Evolutionary conservation across 2,888 invertebrate species (phyloP).

Genomic region (Phania funesta): DNA sequence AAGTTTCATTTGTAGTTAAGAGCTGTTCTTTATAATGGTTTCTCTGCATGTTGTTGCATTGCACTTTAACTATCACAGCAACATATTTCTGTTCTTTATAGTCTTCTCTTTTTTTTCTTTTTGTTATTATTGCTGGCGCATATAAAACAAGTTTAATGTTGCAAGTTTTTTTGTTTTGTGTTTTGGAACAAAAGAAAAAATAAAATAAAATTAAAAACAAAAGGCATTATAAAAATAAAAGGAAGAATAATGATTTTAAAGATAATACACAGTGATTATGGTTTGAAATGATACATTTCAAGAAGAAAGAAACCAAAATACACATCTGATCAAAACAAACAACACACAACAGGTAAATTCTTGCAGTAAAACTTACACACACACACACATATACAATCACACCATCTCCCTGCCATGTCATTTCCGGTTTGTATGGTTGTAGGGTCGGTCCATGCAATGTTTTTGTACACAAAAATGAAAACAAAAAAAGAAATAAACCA

Average conservation of each 20-base stretch:
- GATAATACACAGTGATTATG: conserved; percentile 18
- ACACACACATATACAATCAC: not conserved
- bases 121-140: conserved; percentile 1
- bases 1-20: conserved; percentile 49
- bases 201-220: conserved; percentile 1
- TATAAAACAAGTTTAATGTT: conserved; percentile 54
- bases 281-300: conserved; percentile 16
- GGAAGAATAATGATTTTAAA: conserved; percentile 19
- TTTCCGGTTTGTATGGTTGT: conserved; percentile 51
- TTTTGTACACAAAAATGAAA: not conserved
- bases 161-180: conserved; percentile 54
- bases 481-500: no score
- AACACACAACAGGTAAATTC: conserved; percentile 56
- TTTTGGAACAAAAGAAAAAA: conserved; percentile 13
- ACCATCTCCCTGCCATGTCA: conserved; percentile 13
- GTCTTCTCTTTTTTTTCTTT: not conserved
- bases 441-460: conserved; percentile 27
- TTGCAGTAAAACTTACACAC: conserved; percentile 2
- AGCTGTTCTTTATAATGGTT: conserved; percentile 41
- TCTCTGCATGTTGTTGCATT: conserved; percentile 31
- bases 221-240: not conserved
- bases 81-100: not conserved
- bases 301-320: conserved; percentile 13
- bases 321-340: conserved; percentile 44
- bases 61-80: not conserved